These are phyloP conservation scores for Nasonia longicornis DNA, from an alignment of 1,140 invertebrate species.

Conservation along the genomic window DNA sequence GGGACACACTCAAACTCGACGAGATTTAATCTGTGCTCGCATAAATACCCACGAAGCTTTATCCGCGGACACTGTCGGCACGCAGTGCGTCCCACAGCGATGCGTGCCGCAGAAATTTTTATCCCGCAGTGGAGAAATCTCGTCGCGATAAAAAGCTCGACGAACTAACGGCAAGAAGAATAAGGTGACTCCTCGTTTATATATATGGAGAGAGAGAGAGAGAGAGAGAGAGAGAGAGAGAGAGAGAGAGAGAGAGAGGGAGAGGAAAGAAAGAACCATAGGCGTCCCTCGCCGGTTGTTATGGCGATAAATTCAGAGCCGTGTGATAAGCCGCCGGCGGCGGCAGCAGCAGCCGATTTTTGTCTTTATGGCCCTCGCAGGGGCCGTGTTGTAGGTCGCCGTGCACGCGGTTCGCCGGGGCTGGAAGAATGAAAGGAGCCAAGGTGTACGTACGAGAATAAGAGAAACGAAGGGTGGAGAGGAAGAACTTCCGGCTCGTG, in stretches of 20 bases:
- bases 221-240: too few species aligned
- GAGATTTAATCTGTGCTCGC: background rate
- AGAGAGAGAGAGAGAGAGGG: background rate
- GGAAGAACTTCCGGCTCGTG: conserved; percentile 50
- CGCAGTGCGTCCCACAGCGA: background rate
- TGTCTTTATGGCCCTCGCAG: conserved; percentile 55
- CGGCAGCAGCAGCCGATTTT: conserved; percentile 50
- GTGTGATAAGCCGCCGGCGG: conserved; percentile 51
- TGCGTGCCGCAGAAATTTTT: conserved; percentile 15
- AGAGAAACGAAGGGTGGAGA: conserved; percentile 32
- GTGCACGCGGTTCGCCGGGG: background rate
- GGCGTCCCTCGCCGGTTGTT: conserved; percentile 44
- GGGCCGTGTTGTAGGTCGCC: conserved; percentile 40
- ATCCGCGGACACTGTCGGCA: background rate
- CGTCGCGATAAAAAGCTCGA: conserved; percentile 8
- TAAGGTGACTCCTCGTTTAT: background rate
- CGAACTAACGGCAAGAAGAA: conserved; percentile 8
- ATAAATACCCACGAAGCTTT: conserved; percentile 26
- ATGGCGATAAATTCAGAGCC: conserved; percentile 55
- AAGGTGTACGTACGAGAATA: conserved; percentile 42
- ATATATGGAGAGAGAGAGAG: background rate
- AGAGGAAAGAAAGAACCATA: background rate
- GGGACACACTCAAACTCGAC: background rate
- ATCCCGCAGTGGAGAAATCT: conserved; percentile 9
- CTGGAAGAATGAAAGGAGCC: conserved; percentile 3